Percentiles rank a stretch among this genome's conserved stretches.
Evolutionary conservation across 2,888 invertebrate genomes (phyloP).

Genomic region (Portevinia maculata): DNA sequence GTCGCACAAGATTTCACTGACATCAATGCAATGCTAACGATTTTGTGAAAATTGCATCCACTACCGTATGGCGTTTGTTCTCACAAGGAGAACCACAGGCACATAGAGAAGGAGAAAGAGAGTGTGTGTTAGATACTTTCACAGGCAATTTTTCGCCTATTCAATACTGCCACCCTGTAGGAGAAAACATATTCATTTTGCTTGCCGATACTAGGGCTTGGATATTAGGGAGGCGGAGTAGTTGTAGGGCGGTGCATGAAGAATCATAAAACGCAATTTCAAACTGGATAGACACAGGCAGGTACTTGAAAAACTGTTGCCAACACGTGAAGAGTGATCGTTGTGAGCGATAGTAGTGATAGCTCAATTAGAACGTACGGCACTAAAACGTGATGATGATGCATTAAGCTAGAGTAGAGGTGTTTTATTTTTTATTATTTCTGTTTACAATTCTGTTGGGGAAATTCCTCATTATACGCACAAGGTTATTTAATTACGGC

Average conservation of each 20-base stretch:
- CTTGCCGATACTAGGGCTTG: constrained; percentile 14
- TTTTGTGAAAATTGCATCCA: neutral
- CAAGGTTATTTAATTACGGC: constrained; percentile 28
- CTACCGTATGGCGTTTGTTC: too few relatives aligned
- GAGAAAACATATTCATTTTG: neutral
- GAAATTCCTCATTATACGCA: constrained; percentile 20
- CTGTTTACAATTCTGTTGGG: constrained; percentile 15
- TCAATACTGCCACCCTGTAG: neutral
- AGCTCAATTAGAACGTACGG: constrained; percentile 42
- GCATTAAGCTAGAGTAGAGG: constrained; percentile 3
- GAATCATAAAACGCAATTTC: constrained; percentile 10
- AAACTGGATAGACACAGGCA: constrained; percentile 17
- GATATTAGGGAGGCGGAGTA: neutral
- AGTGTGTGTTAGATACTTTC: constrained; percentile 4
- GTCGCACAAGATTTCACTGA: constrained; percentile 56
- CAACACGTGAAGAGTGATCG: constrained; percentile 60
- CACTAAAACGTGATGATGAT: constrained; percentile 60
- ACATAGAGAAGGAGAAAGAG: neutral
- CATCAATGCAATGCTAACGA: constrained; percentile 25
- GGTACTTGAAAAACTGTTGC: constrained; percentile 14
- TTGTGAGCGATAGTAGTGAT: too few relatives aligned
- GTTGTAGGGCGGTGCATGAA: neutral
- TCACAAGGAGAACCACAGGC: neutral
- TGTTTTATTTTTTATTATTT: constrained; percentile 17
- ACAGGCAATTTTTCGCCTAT: neutral